A percentile compares a stretch with the other conserved stretches of the same genome.
phyloP scores from a whole-genome alignment of 2,113 vertebrate genomes.

The Phyllopteryx taeniolatus region DNA sequence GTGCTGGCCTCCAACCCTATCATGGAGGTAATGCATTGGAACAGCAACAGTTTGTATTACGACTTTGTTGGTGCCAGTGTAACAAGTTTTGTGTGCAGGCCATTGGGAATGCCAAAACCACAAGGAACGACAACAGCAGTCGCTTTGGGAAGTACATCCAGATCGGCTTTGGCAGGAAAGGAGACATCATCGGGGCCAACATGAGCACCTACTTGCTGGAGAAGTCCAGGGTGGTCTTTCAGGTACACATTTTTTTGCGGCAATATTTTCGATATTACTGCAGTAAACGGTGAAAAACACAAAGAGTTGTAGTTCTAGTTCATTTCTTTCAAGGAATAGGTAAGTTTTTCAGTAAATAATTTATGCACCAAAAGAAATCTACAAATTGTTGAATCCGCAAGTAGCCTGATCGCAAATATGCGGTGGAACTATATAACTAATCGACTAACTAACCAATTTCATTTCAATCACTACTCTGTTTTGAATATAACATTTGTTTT shows the following conservation, averaged over 20 bases:
- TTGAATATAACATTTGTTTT: not conserved
- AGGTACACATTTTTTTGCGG: slow-evolving; percentile 54
- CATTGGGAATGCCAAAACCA: slow-evolving; percentile 81
- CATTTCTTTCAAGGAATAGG: not conserved
- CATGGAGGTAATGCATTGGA: slow-evolving; percentile 70
- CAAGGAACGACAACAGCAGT: slow-evolving; percentile 81
- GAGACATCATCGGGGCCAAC: slow-evolving; percentile 73
- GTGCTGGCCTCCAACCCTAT: slow-evolving; percentile 78
- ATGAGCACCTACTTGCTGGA: slow-evolving; percentile 81
- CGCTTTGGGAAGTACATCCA: slow-evolving; percentile 81
- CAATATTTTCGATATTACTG: not conserved
- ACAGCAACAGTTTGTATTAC: not conserved
- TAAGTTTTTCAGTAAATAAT: no score
- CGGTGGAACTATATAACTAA: no score
- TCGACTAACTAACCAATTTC: not conserved
- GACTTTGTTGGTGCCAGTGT: not conserved
- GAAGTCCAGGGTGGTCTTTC: slow-evolving; percentile 81
- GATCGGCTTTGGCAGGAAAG: slow-evolving; percentile 70
- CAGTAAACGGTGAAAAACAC: not conserved
- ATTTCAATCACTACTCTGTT: not conserved
- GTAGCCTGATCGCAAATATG: no score
- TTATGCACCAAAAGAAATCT: no score
- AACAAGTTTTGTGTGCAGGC: slow-evolving; percentile 54
- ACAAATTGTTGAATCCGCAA: no score
- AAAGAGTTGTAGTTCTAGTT: no score